Evolutionary conservation across 2,113 vertebrate species (phyloP).

Genomic region (Gallinago jamesoni): DNA sequence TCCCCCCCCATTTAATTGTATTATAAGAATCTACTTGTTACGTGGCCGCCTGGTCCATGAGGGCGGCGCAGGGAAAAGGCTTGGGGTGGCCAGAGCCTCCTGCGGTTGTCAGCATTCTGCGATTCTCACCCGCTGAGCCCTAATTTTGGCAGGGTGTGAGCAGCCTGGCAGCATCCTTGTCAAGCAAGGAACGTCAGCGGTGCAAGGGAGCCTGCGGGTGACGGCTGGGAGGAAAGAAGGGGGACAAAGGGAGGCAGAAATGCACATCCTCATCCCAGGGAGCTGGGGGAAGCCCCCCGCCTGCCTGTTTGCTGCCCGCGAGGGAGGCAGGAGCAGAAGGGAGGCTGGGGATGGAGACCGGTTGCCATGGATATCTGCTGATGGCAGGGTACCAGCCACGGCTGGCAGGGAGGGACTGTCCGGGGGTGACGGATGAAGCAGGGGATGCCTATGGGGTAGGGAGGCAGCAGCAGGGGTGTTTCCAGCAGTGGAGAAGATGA

Average conservation of each 20-base stretch:
- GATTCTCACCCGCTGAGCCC: not conserved
- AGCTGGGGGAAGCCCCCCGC: conserved; percentile 45
- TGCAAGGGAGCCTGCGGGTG: not conserved
- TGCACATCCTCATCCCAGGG: conserved; percentile 67
- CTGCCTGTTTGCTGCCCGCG: conserved; percentile 73
- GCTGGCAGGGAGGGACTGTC: conserved; percentile 78
- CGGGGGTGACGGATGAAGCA: conserved; percentile 77
- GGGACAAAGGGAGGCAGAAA: conserved; percentile 66
- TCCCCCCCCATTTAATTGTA: conserved; percentile 30
- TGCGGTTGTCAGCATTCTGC: not conserved
- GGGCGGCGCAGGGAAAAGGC: not conserved
- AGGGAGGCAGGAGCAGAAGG: conserved; percentile 86
- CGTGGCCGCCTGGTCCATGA: conserved; percentile 13
- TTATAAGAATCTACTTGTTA: conserved; percentile 45
- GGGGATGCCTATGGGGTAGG: conserved; percentile 74
- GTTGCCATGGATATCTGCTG: conserved; percentile 98
- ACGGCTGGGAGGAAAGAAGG: not conserved
- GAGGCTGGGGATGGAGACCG: conserved; percentile 84
- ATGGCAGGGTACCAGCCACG: conserved; percentile 80
- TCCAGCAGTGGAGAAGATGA: conserved; percentile 27
- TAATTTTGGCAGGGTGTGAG: not conserved
- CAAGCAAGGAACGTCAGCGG: not conserved
- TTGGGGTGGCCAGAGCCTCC: not conserved
- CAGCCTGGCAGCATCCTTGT: not conserved
- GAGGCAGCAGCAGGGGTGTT: conserved; percentile 27